A percentile compares a stretch with the other conserved stretches of the same genome.
These are phyloP conservation scores for Ceyx cyanopectus DNA, from an alignment of 2,113 vertebrate genomes.

Conservation along the genomic window DNA sequence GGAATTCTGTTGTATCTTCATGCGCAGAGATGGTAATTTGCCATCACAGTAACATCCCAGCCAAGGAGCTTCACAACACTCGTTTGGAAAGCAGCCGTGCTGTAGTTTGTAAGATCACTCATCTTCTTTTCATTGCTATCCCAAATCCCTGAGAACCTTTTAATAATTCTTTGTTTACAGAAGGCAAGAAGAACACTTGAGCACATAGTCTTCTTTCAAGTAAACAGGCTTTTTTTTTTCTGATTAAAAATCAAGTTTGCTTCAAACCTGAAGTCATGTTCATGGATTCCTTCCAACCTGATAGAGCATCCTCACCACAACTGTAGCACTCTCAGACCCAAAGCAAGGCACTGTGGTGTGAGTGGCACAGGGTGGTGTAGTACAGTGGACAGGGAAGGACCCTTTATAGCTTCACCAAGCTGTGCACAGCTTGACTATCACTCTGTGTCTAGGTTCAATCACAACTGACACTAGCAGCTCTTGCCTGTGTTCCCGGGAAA, in stretches of 20 bases:
- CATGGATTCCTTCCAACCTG: background rate
- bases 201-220: background rate
- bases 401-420: background rate
- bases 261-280: background rate
- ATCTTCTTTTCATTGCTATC: background rate
- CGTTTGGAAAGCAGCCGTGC: background rate
- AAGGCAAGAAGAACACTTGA: background rate
- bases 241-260: background rate
- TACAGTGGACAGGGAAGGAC: background rate
- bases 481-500: background rate
- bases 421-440: background rate
- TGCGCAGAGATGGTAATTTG: background rate
- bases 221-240: background rate
- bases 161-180: background rate
- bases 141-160: background rate
- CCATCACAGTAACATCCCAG: background rate
- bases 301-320: background rate
- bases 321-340: background rate
- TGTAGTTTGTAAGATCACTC: background rate
- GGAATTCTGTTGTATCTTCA: background rate
- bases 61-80: background rate
- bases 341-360: background rate
- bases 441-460: background rate
- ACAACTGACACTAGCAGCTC: background rate
- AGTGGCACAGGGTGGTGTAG: accelerated